Conservation (phyloP, 2,797 vertebrate species). For the Enteromius unitaeniatus region DNA sequence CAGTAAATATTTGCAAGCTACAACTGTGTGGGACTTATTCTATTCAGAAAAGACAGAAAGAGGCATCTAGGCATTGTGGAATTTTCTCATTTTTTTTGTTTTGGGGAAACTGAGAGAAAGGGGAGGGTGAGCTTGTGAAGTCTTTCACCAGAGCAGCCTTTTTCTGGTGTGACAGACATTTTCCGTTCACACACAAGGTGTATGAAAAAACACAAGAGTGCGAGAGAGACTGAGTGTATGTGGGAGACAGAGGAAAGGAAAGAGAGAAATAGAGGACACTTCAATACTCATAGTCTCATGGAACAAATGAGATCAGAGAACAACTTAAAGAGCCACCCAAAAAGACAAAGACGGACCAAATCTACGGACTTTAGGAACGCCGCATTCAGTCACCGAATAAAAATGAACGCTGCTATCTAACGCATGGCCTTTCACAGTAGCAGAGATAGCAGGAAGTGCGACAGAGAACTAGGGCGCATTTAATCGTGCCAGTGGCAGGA, state of each 20-base stretch:
- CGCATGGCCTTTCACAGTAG: background rate
- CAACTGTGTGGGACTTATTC: background rate
- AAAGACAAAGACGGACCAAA: slow-evolving; percentile 22
- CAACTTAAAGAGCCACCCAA: slow-evolving; percentile 69
- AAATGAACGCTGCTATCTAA: background rate
- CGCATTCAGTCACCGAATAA: slow-evolving; percentile 12
- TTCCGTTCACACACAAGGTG: slow-evolving; percentile 61
- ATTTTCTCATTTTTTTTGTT: slow-evolving; percentile 29
- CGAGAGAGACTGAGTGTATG: slow-evolving; percentile 17
- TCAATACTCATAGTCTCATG: slow-evolving; percentile 63
- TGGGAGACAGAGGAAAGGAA: slow-evolving; percentile 9
- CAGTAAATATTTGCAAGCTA: slow-evolving; percentile 6
- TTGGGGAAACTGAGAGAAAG: slow-evolving; percentile 40
- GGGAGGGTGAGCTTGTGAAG: slow-evolving; percentile 46
- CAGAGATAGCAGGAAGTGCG: slow-evolving; percentile 29
- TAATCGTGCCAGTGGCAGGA: slow-evolving; percentile 39
- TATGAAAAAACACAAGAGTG: slow-evolving; percentile 43
- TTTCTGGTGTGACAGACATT: slow-evolving; percentile 56
- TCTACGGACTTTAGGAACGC: slow-evolving; percentile 3
- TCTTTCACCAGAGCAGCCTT: slow-evolving; percentile 44
- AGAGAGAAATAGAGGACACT: slow-evolving; percentile 39
- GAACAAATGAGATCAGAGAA: slow-evolving; percentile 77
- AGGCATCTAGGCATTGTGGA: background rate
- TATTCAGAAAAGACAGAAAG: slow-evolving; percentile 16
- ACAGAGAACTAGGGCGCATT: slow-evolving; percentile 36